These are phyloP conservation scores for Heteromyza rotundicornis DNA, from an alignment of 2,888 invertebrate species.

Conservation along the genomic window DNA sequence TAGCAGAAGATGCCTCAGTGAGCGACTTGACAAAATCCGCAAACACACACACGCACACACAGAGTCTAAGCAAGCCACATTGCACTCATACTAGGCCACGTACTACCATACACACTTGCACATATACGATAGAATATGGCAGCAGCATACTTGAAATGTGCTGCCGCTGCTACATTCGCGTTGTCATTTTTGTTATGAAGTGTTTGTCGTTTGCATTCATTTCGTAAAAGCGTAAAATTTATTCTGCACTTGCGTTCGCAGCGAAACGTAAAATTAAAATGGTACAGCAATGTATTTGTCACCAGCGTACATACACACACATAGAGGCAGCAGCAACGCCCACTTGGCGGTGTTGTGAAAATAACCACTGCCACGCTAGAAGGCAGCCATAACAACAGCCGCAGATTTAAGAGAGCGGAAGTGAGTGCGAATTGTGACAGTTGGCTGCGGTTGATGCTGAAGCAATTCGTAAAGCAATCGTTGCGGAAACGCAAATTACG, in stretches of 20 bases:
- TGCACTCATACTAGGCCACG: neutral
- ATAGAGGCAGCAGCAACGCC: too few relatives aligned
- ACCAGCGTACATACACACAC: too few relatives aligned
- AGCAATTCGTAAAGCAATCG: neutral
- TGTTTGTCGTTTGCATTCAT: slow-evolving; percentile 19
- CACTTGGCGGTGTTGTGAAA: neutral
- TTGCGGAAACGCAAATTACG: slow-evolving; percentile 4
- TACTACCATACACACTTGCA: neutral
- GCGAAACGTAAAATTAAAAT: slow-evolving; percentile 43
- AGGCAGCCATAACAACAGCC: neutral
- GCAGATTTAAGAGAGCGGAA: neutral
- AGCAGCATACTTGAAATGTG: neutral
- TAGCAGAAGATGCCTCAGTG: neutral
- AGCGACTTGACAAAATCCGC: neutral
- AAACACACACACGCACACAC: neutral
- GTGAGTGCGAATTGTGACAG: neutral
- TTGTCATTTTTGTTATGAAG: slow-evolving; percentile 1
- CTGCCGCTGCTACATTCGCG: neutral
- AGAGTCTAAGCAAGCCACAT: too few relatives aligned
- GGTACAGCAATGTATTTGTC: neutral
- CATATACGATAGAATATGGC: too few relatives aligned
- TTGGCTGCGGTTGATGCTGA: neutral
- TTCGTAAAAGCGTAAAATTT: slow-evolving; percentile 12
- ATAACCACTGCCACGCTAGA: neutral
- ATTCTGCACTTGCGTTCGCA: slow-evolving; percentile 9